These are phyloP conservation scores for Xiphorhynchus elegans DNA, from an alignment of 2,113 vertebrate species.

Conservation along the genomic window DNA sequence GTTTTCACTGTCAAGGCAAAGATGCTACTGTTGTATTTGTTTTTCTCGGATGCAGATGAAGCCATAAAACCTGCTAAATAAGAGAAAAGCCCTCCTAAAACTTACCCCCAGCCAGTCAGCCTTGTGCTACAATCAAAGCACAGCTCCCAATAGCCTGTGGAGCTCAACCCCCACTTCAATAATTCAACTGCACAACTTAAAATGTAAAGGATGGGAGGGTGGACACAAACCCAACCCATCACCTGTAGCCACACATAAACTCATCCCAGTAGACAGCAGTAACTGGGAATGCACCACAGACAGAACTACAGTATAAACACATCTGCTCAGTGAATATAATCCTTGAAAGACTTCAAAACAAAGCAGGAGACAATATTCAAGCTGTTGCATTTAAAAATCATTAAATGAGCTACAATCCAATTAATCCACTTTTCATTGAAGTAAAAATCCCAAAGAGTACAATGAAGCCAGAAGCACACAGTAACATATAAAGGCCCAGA, in stretches of 20 bases:
- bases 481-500: neutral
- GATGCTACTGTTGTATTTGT: neutral
- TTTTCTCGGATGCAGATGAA: neutral
- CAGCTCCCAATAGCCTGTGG: neutral
- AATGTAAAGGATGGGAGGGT: neutral
- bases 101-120: neutral
- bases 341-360: neutral
- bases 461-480: neutral
- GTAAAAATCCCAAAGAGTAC: neutral
- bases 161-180: neutral
- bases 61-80: neutral
- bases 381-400: neutral
- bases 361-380: neutral
- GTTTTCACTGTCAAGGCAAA: neutral
- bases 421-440: neutral
- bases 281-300: neutral
- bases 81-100: neutral
- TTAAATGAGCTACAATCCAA: neutral
- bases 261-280: neutral
- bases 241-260: neutral
- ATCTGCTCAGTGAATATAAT: neutral
- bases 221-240: neutral
- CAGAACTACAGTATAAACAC: neutral
- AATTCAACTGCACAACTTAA: neutral
- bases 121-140: neutral